Evolutionary conservation across 2,888 invertebrate species (phyloP).

Genomic region (Boloria euphrosyne): DNA sequence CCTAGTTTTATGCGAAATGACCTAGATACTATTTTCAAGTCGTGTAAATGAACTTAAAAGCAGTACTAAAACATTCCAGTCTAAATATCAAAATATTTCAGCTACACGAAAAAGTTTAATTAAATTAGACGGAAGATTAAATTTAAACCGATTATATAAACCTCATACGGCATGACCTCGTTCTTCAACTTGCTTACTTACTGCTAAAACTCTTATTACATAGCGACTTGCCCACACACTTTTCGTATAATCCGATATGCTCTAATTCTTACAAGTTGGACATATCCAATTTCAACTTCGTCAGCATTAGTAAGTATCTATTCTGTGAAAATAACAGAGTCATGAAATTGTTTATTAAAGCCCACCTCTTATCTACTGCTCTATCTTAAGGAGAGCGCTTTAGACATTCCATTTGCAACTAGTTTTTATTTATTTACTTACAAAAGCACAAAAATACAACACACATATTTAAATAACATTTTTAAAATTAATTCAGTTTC

Average conservation of each 20-base stretch:
- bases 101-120: constrained; percentile 45
- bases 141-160: constrained; percentile 52
- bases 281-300: constrained; percentile 12
- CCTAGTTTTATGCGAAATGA: constrained; percentile 6
- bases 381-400: too few relatives aligned
- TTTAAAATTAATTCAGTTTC: too few relatives aligned
- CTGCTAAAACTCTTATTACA: constrained; percentile 20
- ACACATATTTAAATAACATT: too few relatives aligned
- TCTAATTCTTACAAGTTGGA: constrained; percentile 7
- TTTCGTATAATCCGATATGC: constrained; percentile 15
- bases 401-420: too few relatives aligned
- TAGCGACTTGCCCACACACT: constrained; percentile 13
- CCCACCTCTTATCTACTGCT: too few relatives aligned
- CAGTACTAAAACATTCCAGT: not conserved
- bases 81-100: constrained; percentile 2
- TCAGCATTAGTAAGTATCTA: constrained; percentile 1
- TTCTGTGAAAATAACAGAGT: not conserved
- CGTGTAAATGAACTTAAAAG: constrained; percentile 2
- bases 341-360: too few relatives aligned
- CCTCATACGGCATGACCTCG: constrained; percentile 47
- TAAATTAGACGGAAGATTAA: constrained; percentile 58
- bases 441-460: too few relatives aligned
- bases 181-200: constrained; percentile 30
- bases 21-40: constrained; percentile 6
- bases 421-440: too few relatives aligned